Percentiles rank a stretch among this genome's conserved stretches.
phyloP scores from a whole-genome alignment of 2,888 invertebrate genomes.

The Drosophila conformis region DNA sequence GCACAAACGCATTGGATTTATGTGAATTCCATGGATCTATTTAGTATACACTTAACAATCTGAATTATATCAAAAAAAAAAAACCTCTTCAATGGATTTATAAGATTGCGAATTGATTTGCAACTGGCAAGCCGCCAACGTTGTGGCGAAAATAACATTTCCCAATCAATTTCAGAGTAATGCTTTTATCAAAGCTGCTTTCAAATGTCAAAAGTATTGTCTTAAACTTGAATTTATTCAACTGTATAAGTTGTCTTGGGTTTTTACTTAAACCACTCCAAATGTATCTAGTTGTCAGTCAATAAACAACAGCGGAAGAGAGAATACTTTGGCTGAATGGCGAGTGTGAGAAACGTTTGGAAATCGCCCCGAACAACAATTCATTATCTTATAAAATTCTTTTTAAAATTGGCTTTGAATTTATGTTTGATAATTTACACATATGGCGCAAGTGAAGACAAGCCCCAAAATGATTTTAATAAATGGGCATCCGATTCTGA shows the following conservation, averaged over 20 bases:
- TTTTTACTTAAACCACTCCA: conserved; percentile 6
- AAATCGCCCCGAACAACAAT: conserved; percentile 16
- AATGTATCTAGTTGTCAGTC: conserved; percentile 17
- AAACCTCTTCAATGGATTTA: conserved; percentile 45
- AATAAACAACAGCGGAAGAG: conserved; percentile 30
- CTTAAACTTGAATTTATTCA: background rate
- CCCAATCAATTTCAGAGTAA: background rate
- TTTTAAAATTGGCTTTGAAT: conserved; percentile 22
- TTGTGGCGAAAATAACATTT: conserved; percentile 5
- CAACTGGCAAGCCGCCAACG: conserved; percentile 35
- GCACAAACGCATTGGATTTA: conserved; percentile 24
- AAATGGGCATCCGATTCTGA: conserved; percentile 34
- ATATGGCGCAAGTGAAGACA: conserved; percentile 27
- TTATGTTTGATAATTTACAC: conserved; percentile 40
- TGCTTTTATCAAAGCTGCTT: background rate
- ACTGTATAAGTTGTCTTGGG: background rate
- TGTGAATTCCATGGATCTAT: conserved; percentile 22
- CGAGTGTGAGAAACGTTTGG: conserved; percentile 24
- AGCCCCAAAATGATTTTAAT: conserved; percentile 20
- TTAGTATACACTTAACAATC: conserved; percentile 27
- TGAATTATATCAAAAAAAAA: conserved; percentile 8
- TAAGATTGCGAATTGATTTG: conserved; percentile 30
- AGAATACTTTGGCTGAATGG: conserved; percentile 15
- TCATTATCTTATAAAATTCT: conserved; percentile 9
- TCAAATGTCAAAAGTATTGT: background rate